Evolutionary conservation across 2,888 invertebrate species (phyloP), one percentile per base, ranked within the genome.

Genomic region (Notodonta ziczac): DNA sequence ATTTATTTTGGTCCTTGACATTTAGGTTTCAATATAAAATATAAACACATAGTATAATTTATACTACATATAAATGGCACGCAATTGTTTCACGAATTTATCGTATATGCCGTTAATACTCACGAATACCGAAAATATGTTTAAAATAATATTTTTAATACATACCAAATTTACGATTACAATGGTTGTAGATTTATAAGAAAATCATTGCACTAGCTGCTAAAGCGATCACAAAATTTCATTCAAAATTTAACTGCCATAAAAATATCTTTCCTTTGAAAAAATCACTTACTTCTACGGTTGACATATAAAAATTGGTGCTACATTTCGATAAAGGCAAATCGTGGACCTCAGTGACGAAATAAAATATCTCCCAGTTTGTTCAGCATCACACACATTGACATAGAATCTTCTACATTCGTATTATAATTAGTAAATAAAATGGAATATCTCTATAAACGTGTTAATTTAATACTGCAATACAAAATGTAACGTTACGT

Each of bases 151-250:
- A 68, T 70, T 65, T 69, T 70, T 66, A 62, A 72, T 35, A 6
- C 35, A 74, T 69, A 72, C 59, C 57, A 61, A 69, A 64, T 67
- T 69, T 65, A 68, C 66, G 73, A 72, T 77, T 72, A 66, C 77
- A 70, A 74, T 78, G 67, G 52, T 57, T 62, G 55, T 55, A 58
- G 16, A 56, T 57, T 65, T 62, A 72, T 73, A 74, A 73, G 69
- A 79, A 81, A 78, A 82, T 81, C 74, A 83, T 86, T 88, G 87
- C 89, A 88, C 90, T 90, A 90, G 88, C 89, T 90, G 90, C 90
- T 91, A 89, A 89, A 89, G 90, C 89, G 85, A 87, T 80, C 74
- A 78, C 79, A 85, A 85, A 82, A 86, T 78, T 80, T 77, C 73
- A 79, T 82, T 85, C 75, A 81, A 85, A 86, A 85, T 84, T 76